These are phyloP conservation scores for Orthosia incerta DNA, from an alignment of 2,888 invertebrate species.

Conservation along the genomic window DNA sequence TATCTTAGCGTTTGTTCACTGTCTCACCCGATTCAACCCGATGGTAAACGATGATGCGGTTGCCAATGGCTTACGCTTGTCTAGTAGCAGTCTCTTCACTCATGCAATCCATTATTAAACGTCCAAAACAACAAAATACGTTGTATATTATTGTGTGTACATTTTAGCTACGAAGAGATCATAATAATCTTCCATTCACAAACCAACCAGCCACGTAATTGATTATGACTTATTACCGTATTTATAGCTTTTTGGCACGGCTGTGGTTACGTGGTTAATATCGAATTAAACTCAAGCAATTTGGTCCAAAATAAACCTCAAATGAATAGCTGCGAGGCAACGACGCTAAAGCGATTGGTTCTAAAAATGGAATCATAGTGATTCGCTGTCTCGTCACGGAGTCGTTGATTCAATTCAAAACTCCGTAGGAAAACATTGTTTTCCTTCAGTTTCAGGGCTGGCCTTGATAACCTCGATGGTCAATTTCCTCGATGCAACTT, in stretches of 20 bases:
- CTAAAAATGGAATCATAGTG: conserved; percentile 14
- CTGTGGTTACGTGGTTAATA: conserved; percentile 21
- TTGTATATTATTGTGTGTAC: not conserved
- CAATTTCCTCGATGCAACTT: not conserved
- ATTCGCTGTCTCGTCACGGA: not conserved
- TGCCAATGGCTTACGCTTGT: not conserved
- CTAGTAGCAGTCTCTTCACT: not conserved
- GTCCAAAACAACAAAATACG: not conserved
- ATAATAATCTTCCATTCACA: conserved; percentile 23
- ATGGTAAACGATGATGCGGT: not conserved
- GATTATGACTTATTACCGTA: conserved; percentile 26
- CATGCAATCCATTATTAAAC: no score
- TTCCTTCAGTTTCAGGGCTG: not conserved
- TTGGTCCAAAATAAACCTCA: conserved; percentile 43
- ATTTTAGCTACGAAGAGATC: not conserved
- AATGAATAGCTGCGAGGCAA: conserved; percentile 6
- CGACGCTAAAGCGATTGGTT: conserved; percentile 1
- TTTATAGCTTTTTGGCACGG: conserved; percentile 45
- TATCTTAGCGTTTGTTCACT: not conserved
- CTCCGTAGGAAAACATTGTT: not conserved
- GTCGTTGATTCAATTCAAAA: not conserved
- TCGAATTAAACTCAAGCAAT: conserved; percentile 23
- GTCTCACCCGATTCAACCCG: not conserved
- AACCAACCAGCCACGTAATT: conserved; percentile 20
- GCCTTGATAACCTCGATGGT: not conserved